Base-by-base conservation (phyloP, 2,113 vertebrate species). In the Bostrychus sinensis region DNA sequence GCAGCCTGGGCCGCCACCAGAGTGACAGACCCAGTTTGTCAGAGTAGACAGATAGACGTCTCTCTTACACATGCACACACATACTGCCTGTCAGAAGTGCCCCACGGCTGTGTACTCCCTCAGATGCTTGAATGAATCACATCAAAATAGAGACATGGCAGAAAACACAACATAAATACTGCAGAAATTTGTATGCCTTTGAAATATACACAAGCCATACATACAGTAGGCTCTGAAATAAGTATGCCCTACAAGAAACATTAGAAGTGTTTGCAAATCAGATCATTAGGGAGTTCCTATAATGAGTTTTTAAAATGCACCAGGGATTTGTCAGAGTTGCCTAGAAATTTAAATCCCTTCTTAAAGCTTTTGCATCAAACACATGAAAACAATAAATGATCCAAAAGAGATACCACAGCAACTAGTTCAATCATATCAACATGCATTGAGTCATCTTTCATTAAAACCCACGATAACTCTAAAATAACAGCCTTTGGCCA, bases 21-120 rank as follows among this genome's bases (percentile, higher is more conserved):
- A 30, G 50, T 75, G 88, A 87, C 81, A 68, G 58, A 88, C 87
- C 73, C 54, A 60, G 70, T 84, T 88, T 81, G 85, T 86, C 81
- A 78, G 61, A 60, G 30, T 23, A 68, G 72, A 86, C 62, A 66
- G 74, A 84, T 72, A 75, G 64, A 83, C 68, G 77, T 75, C 68
- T 66, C 20, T 37, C 48, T 28, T 51, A 48, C 55, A 54, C 34
- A 67, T 50, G 46, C 32, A 71, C 70, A 62, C n/a, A 60, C 68
- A 81, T 16, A 51, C 17, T 43, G 38, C 32, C 51, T 74, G 75
- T 82, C 80, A 78, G 70, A 81, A 64, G 23, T 72, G 76, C 85
- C 82, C 26, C 66, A 36, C 42, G 89, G 84, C 86, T 82, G 57
- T 74, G 84, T 71, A 63, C 68, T 74, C 71, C 81, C 82, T 72